These are phyloP conservation scores for Diadophis punctatus DNA, from an alignment of 2,113 vertebrate species.

Conservation along the genomic window DNA sequence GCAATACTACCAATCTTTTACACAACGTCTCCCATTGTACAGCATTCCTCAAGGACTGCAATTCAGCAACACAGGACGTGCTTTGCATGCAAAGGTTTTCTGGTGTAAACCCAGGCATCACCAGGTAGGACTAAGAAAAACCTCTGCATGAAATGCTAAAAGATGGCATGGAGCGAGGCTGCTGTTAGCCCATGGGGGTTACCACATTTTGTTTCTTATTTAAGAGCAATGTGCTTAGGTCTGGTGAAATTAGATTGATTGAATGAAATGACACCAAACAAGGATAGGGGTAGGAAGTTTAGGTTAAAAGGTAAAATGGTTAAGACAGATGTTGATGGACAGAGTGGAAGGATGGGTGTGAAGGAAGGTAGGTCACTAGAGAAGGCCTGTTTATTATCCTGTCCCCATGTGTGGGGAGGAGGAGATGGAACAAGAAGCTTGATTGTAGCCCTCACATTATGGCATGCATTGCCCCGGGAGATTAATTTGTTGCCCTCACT, in stretches of 20 bases:
- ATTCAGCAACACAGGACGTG: not conserved
- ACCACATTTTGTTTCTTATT: not conserved
- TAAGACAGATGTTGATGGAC: not conserved
- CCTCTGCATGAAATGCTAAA: not conserved
- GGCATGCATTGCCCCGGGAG: not conserved
- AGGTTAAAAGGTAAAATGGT: not conserved
- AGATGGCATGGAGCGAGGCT: not conserved
- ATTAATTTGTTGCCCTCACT: not conserved
- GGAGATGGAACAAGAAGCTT: not conserved
- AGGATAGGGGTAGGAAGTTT: not conserved
- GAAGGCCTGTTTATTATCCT: not conserved
- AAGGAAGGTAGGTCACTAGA: not conserved
- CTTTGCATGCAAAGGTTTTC: not conserved
- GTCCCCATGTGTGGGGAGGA: not conserved
- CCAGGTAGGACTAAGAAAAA: not conserved
- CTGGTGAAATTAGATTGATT: not conserved
- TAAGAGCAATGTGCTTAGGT: not conserved
- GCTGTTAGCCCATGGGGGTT: not conserved
- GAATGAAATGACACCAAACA: not conserved
- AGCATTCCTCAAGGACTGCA: slow-evolving; percentile 6
- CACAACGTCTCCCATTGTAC: slow-evolving; percentile 6
- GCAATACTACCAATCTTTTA: slow-evolving; percentile 8
- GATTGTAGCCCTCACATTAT: not conserved
- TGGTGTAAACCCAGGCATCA: not conserved
- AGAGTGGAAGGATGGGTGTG: not conserved